These are phyloP conservation scores for Empis stercorea DNA, from an alignment of 2,888 invertebrate species.

Conservation along the genomic window DNA sequence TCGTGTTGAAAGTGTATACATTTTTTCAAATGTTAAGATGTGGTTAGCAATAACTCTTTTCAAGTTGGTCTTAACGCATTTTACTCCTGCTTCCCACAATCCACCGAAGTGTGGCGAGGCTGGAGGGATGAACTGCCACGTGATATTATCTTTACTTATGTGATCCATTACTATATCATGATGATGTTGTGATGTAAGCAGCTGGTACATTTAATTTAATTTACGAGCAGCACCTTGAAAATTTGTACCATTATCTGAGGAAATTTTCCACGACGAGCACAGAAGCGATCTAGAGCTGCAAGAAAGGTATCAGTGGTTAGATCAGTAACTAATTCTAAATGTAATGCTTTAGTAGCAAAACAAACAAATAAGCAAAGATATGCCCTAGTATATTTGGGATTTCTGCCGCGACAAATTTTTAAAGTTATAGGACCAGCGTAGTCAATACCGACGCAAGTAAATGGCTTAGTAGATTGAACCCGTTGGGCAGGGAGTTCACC, in stretches of 20 bases:
- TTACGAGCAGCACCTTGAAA: not conserved
- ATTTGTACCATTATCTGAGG: not conserved
- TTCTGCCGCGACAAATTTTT: slow-evolving; percentile 4
- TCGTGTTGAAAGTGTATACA: not conserved
- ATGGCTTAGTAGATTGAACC: not conserved
- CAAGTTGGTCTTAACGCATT: not conserved
- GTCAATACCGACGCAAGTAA: slow-evolving; percentile 1
- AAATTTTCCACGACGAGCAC: not conserved
- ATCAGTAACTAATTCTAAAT: not conserved
- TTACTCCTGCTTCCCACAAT: not conserved
- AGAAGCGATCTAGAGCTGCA: not conserved
- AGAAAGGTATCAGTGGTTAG: not conserved
- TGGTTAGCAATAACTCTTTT: not conserved
- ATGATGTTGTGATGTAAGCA: not conserved
- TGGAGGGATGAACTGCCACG: not conserved
- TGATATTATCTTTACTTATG: not conserved
- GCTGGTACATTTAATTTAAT: not conserved
- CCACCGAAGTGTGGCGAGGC: not conserved
- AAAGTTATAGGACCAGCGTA: slow-evolving; percentile 9
- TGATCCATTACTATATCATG: not conserved
- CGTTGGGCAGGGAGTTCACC: slow-evolving; percentile 1
- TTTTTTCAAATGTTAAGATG: not conserved
- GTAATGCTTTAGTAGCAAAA: not conserved
- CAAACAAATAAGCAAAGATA: not conserved
- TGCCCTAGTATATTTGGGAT: not conserved